phyloP scores from a whole-genome alignment of 2,113 vertebrate species.

The Anser brachyrhynchus region DNA sequence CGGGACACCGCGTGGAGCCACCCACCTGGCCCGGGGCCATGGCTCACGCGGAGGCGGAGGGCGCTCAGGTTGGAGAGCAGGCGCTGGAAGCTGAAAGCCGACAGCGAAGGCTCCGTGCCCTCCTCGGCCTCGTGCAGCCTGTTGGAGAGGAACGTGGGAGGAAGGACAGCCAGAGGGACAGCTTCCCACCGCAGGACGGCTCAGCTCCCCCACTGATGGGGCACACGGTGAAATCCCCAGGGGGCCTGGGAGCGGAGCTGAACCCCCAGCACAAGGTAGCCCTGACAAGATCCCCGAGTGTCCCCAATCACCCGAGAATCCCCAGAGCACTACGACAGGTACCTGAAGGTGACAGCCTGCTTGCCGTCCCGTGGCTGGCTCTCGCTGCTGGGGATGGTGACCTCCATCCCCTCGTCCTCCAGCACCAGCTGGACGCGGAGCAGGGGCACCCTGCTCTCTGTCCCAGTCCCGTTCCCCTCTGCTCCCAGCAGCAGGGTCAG shows the following conservation, averaged over 20 bases:
- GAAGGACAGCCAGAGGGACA: background rate
- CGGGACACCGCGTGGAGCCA: background rate
- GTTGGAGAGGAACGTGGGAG: background rate
- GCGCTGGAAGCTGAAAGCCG: constrained; percentile 82
- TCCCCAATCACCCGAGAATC: background rate
- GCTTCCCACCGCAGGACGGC: background rate
- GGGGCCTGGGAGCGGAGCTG: background rate
- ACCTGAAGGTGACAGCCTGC: constrained; percentile 76
- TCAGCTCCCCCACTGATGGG: background rate
- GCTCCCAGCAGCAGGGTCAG: constrained; percentile 81
- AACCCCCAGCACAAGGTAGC: background rate
- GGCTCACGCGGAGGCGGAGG: constrained; percentile 76
- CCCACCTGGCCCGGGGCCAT: constrained; percentile 74
- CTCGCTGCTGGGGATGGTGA: constrained; percentile 38
- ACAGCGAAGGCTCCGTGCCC: constrained; percentile 46
- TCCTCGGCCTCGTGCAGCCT: constrained; percentile 86
- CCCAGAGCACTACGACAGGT: rapidly evolving
- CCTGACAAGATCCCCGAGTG: background rate
- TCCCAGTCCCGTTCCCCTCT: constrained; percentile 14
- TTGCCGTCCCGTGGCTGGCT: background rate
- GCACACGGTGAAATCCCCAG: rapidly evolving
- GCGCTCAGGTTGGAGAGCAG: constrained; percentile 86
- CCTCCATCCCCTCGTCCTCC: constrained; percentile 78
- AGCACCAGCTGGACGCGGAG: constrained; percentile 76
- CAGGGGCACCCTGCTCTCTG: constrained; percentile 5